Base-by-base conservation (phyloP, 2,797 vertebrate genomes). In the Rallus crepitans region DNA sequence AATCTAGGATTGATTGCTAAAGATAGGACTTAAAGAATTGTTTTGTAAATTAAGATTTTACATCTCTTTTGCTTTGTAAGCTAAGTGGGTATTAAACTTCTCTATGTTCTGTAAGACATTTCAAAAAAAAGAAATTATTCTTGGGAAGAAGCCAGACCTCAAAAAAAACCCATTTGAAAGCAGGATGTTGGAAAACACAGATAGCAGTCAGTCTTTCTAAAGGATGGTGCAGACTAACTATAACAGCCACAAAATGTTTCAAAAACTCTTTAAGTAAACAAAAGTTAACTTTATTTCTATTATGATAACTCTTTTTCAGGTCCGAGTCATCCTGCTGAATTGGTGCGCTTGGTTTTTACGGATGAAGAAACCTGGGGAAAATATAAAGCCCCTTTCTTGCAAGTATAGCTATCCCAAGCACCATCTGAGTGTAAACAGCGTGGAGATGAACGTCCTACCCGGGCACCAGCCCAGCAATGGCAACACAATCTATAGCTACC, bases 311-410 rank as follows among this genome's bases (percentile, higher is more conserved):
- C n/a, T 96, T 35, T 97, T 96, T 45, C 97, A 99, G 99, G 97
- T 99, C 50, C 97, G 98, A 14, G 97, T 99, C 65, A 90, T 99
- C 90, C 96, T 99, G 31, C 98, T 99, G 56, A 99, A 99, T 89
- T 99, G 99, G 99, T 99, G 99, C 9, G 99, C 99, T 40, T 99
- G 99, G 99, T 99, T 99, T 94, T 97, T 99, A 72, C 97, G 98
- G n/a, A 99, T 99, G 99, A 99, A 99, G 90, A 99, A 99, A 64
- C 99, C 99, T 0, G 98, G 99, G 7, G 98, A 99, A 84, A 98
- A 82, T 64, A 98, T 35, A 83, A 97, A 96, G 52, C 95, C 95
- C 4, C 91, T 97, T 9, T 97, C 97, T 52, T 98, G 97, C 89
- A 97, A 95, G 59, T 97, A 96, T 9, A 82, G 64, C 39, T 96